Evolutionary conservation across 2,113 vertebrate species (phyloP).

Genomic region (Myodes glareolus): DNA sequence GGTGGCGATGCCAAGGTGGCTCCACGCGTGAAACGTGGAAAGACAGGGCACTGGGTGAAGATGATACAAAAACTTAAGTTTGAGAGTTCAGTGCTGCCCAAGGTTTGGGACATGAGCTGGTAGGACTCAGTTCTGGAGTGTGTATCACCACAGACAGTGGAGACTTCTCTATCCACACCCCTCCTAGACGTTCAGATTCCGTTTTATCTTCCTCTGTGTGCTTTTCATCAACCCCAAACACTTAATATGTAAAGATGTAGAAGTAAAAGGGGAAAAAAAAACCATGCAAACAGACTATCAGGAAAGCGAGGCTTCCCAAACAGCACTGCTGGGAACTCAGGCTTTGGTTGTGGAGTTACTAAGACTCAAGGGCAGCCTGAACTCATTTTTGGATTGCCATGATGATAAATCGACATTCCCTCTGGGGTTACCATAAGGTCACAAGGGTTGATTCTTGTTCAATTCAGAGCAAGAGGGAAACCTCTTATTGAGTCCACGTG

Average conservation of each 20-base stretch:
- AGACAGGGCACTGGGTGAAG: neutral
- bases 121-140: neutral
- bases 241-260: neutral
- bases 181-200: neutral
- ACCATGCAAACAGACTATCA: neutral
- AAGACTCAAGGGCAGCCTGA: neutral
- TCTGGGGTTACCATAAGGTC: neutral
- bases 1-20: neutral
- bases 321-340: neutral
- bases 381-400: neutral
- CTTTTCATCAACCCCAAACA: neutral
- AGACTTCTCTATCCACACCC: neutral
- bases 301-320: neutral
- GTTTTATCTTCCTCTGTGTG: neutral
- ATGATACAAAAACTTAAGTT: neutral
- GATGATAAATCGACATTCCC: neutral
- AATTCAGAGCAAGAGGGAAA: neutral
- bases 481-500: neutral
- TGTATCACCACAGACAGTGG: neutral
- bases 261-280: neutral
- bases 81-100: neutral
- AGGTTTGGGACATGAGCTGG: neutral
- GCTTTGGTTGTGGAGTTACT: neutral
- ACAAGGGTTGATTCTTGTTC: neutral
- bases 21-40: rapidly evolving